A percentile compares a stretch with the other conserved stretches of the same genome.
Conservation (phyloP, 1,140 invertebrate species). For the Platyscapa corneri region DNA sequence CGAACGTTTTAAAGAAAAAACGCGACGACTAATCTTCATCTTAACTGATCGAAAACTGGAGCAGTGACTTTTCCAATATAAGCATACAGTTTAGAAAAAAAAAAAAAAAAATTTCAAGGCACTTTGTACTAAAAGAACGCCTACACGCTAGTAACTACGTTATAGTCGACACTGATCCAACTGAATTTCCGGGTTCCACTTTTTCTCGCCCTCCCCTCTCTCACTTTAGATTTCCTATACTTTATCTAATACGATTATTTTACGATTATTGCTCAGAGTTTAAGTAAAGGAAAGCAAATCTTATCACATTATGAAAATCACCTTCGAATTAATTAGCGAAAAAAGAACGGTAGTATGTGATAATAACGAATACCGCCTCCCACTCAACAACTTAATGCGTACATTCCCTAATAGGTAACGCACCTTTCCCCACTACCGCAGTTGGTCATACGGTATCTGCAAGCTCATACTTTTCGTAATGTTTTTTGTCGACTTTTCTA, state of each 20-base stretch:
- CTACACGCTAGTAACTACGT: not conserved
- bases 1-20: not conserved
- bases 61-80: slow-evolving; percentile 3
- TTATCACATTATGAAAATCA: not conserved
- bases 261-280: not conserved
- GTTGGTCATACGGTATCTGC: not conserved
- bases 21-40: slow-evolving; percentile 6
- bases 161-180: not conserved
- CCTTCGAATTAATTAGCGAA: not conserved
- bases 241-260: not conserved
- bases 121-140: not conserved
- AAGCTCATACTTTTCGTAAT: not conserved
- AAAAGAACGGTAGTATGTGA: not conserved
- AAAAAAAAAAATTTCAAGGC: not conserved
- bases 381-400: not conserved
- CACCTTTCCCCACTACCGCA: not conserved
- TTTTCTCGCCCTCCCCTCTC: too few species aligned
- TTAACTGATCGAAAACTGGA: slow-evolving; percentile 12
- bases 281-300: not conserved
- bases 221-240: not conserved
- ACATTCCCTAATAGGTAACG: too few species aligned
- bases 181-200: not conserved
- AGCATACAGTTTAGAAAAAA: not conserved
- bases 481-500: too few species aligned
- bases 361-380: not conserved